Base-by-base conservation (phyloP, 2,888 invertebrate genomes). In the Caenorhabditis plicata region DNA sequence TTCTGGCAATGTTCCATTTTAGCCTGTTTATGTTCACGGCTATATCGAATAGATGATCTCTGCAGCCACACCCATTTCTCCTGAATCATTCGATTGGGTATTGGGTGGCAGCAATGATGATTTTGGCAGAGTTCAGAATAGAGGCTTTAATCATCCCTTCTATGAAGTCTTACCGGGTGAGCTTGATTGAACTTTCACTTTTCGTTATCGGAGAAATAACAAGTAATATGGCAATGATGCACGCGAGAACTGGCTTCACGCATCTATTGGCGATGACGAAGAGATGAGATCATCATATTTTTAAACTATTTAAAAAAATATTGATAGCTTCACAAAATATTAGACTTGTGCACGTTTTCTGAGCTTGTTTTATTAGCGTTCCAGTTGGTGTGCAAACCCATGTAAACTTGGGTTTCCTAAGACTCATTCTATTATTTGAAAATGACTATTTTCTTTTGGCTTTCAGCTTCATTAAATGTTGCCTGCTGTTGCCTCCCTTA, bases 51-150 rank as follows among this genome's bases (percentile, higher is more conserved):
- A 50, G 69, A 17, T 61, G 73, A 19, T 65, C 67, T 0, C 64
- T 78, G 2, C 64, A 63, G 23, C 66, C 70, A n/a, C 77, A 77
- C 38, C 75, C 76, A 0, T 98, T 92, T 80, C 88, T 99, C 64
- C 84, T 99, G 48, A 92, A 95, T 82, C 96, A 99, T 80, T 96
- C 96, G 73, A 81, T 87, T 25, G 90, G 91, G 68, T 98, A 98
- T 82, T 88, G 88, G 22, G 75, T 89, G 26, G 92, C 90, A 3
- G 88, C 88, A 0, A 75, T 85, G 11, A 82, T 86, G 15, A 88
- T 89, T 74, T 90, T 86, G 89, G 62, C 88, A 0, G 98, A 98
- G 82, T 78, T 77, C 45, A 42, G 49, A 13, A 33, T 71, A n/a
- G 73, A 77, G 56, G 68, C 57, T 26, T 4, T 2, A 9, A n/a